phyloP scores from a whole-genome alignment of 1,140 invertebrate genomes.

The Pantala flavescens region DNA sequence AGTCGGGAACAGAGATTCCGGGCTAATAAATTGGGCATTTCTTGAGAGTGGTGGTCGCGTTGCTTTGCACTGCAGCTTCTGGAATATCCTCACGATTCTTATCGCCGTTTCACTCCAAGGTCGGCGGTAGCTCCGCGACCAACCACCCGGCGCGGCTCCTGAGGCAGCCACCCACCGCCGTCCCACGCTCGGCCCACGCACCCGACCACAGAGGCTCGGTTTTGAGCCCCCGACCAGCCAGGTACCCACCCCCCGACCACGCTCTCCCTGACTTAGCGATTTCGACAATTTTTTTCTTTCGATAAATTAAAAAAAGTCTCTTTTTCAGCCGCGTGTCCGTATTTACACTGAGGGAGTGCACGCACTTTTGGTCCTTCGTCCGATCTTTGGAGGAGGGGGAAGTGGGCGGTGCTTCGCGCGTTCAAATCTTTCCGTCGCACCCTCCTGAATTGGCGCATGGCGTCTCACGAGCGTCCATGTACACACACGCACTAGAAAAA shows the following conservation, averaged over 20 bases:
- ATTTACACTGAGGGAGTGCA: neutral
- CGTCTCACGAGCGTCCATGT: neutral
- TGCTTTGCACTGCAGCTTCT: too few relatives aligned
- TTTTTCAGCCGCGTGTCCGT: neutral
- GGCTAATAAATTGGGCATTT: too few relatives aligned
- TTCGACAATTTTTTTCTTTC: neutral
- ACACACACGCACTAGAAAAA: neutral
- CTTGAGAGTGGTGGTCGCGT: too few relatives aligned
- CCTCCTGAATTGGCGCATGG: neutral
- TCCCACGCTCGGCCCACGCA: neutral
- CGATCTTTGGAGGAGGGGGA: neutral
- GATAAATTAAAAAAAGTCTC: constrained; percentile 3
- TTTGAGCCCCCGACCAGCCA: neutral
- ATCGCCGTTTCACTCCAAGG: neutral
- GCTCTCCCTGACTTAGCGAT: neutral
- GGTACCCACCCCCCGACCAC: neutral
- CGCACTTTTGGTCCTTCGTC: neutral
- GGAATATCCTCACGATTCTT: too few relatives aligned
- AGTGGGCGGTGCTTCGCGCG: neutral
- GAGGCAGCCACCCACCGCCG: neutral
- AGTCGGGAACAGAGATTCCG: too few relatives aligned
- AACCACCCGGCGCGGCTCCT: too few relatives aligned
- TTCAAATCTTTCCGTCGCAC: neutral
- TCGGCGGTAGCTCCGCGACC: neutral
- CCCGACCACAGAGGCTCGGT: neutral